These are phyloP conservation scores for Falcunculus frontatus DNA, from an alignment of 2,113 vertebrate species.

Conservation along the genomic window DNA sequence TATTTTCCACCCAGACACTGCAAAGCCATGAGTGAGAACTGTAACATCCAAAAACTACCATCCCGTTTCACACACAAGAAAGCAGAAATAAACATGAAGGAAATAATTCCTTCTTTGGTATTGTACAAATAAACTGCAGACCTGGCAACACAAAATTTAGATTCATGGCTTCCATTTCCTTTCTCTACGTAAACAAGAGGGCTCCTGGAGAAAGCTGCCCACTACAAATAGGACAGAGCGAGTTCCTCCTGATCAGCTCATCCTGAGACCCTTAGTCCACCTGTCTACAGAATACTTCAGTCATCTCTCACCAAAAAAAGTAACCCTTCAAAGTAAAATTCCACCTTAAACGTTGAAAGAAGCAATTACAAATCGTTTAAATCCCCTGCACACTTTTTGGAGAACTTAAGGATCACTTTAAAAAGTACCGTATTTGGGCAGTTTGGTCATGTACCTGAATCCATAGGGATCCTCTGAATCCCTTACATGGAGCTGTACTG, in stretches of 20 bases:
- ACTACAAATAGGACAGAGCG: accelerated
- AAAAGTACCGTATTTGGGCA: background rate
- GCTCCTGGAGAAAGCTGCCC: background rate
- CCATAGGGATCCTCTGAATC: background rate
- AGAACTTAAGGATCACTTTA: background rate
- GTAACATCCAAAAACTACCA: background rate
- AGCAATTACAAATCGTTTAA: background rate
- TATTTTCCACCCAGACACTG: background rate
- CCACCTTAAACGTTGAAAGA: background rate
- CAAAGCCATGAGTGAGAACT: background rate
- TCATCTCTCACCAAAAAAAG: background rate
- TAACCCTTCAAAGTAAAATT: background rate
- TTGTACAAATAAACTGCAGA: background rate
- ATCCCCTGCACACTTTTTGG: accelerated
- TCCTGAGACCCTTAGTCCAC: background rate
- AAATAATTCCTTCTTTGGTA: background rate
- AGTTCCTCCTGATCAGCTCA: background rate
- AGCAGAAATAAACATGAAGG: background rate
- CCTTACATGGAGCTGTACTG: background rate
- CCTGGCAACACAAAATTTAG: background rate
- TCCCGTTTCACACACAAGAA: background rate
- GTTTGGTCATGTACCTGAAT: accelerated
- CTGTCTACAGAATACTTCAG: background rate
- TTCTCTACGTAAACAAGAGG: accelerated
- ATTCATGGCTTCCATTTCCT: background rate